Evolutionary conservation across 2,797 vertebrate species (phyloP).

Genomic region (Arctocebus calabarensis): DNA sequence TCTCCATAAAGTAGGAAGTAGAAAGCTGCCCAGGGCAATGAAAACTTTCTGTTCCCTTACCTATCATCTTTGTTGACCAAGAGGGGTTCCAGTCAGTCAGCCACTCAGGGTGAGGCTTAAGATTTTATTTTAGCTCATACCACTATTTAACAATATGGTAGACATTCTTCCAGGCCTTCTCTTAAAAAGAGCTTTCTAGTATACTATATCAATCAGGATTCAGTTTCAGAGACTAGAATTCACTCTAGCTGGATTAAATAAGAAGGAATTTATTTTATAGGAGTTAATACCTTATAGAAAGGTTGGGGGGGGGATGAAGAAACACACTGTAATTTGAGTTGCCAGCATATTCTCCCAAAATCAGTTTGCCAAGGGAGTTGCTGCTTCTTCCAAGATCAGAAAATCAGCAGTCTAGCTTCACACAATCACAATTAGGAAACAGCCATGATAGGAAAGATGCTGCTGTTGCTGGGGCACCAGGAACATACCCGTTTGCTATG

Average conservation of each 20-base stretch:
- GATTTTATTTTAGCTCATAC: neutral
- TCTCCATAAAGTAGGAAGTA: neutral
- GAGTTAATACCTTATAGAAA: neutral
- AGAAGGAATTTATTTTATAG: neutral
- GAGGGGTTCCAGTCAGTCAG: no score
- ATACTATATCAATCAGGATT: neutral
- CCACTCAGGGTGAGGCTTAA: no score
- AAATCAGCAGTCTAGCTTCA: neutral
- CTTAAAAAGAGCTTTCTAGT: neutral
- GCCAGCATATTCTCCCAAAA: neutral
- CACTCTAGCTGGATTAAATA: neutral
- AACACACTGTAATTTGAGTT: neutral
- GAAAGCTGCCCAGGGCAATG: neutral
- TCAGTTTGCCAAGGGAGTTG: neutral
- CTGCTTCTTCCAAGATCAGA: neutral
- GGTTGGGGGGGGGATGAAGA: neutral
- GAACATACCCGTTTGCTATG: neutral
- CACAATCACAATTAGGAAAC: neutral
- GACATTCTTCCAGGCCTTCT: neutral
- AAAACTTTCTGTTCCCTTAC: neutral
- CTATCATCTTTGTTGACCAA: neutral
- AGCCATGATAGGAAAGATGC: neutral
- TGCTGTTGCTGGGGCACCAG: neutral
- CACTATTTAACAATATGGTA: neutral
- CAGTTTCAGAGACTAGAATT: neutral